Evolutionary conservation across 2,113 vertebrate species (phyloP), one percentile per base, ranked within the genome.

Genomic region (Ploceus nigricollis): DNA sequence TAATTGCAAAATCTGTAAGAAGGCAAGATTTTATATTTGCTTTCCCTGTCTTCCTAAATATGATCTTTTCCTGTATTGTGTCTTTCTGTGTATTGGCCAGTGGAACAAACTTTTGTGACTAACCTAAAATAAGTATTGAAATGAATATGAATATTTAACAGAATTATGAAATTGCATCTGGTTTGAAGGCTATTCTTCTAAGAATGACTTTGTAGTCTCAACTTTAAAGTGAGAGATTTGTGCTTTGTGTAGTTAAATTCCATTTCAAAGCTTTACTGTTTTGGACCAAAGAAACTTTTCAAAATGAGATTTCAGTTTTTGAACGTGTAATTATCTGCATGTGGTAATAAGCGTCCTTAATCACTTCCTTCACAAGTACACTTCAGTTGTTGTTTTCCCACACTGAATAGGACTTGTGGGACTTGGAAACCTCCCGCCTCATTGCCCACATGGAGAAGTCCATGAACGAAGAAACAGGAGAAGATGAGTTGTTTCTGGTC

Each of bases 391-490:
- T 85, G 3, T 2, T 50, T 93, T 66, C 65, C 57, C 48, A 65
- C 11, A 4, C 66, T 44, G 35, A 64, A 27, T 4, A 99, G 99
- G 66, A 80, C 51, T 81, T 99, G 78, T 99, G 98, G 98, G 78
- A 98, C 35, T 16, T 98, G 95, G 99, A 99, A 94, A 98, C 97
- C 3, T 87, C 95, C 11, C 98, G 99, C n/a, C 98, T 99, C 2
- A n/a, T 97, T 64, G 79, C 82, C 50, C 97, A 98, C 60, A 98
- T 99, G 60, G 97, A 97, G 94, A 97, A 97, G 54, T 96, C 87
- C 33, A 91, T 98, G 95, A 82, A 45, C 0, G 96, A 95, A 20
- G 97, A 98, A 27, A 64, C 94, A 56, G 97, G 88, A 58, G 98
- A 98, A 1, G 98, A 98, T 4, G 98, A 98, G 22, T 42, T 99